phyloP scores from a whole-genome alignment of 2,797 vertebrate species.

The Psittacula echo region DNA sequence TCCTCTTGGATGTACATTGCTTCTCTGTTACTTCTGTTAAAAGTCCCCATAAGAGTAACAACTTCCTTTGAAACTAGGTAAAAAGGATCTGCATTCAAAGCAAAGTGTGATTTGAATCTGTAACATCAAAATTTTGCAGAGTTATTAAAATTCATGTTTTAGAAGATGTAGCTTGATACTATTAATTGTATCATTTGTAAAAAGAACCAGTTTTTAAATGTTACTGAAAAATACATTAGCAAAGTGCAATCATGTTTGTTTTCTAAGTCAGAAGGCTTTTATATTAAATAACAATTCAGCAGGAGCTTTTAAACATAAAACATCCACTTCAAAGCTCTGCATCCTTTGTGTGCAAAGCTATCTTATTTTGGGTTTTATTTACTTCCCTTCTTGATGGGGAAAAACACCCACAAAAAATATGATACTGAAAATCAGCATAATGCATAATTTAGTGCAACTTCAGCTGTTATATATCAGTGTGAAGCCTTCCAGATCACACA shows the following conservation, averaged over 20 bases:
- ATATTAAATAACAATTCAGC: background rate
- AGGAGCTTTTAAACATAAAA: background rate
- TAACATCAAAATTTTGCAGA: conserved; percentile 3
- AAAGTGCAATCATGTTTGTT: background rate
- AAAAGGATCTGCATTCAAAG: background rate
- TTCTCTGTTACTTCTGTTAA: background rate
- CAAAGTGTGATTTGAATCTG: background rate
- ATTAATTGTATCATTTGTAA: background rate
- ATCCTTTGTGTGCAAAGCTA: background rate
- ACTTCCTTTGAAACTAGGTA: background rate
- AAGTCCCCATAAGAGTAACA: background rate
- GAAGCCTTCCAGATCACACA: background rate
- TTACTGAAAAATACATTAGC: conserved; percentile 30
- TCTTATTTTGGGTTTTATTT: background rate
- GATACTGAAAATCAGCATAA: conserved; percentile 11
- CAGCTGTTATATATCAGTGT: background rate
- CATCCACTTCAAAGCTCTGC: background rate
- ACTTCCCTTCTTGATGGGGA: background rate
- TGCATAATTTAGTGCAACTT: background rate
- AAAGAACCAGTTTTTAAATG: conserved; percentile 11
- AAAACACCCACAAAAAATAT: conserved; percentile 19
- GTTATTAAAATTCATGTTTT: conserved; percentile 27
- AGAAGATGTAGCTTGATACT: background rate
- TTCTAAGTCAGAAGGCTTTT: background rate
- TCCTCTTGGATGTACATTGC: background rate